Conservation (phyloP, 2,888 invertebrate genomes). For the Bimastos eiseni region DNA sequence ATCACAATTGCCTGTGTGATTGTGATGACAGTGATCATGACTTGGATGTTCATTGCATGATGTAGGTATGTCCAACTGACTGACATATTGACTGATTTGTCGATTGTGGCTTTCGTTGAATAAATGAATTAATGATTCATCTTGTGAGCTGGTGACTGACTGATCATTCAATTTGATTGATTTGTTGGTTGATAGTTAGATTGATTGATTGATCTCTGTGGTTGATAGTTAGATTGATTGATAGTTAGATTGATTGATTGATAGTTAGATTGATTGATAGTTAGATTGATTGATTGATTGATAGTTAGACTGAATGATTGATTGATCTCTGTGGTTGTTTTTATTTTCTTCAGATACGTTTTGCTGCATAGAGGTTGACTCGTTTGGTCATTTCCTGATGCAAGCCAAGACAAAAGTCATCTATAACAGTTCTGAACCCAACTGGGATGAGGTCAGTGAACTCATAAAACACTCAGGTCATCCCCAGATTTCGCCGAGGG, state of each 20-base stretch:
- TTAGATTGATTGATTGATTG: background rate
- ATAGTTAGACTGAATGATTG: background rate
- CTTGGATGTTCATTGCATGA: background rate
- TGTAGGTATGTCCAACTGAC: background rate
- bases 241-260: background rate
- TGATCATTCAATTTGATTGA: background rate
- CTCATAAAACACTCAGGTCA: background rate
- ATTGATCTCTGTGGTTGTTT: background rate
- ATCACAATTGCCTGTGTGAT: too few species aligned
- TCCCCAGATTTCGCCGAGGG: background rate
- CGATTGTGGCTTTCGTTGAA: too few species aligned
- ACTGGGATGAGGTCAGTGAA: slow-evolving; percentile 74
- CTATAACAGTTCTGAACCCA: slow-evolving; percentile 69
- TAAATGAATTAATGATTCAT: too few species aligned
- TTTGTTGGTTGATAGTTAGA: background rate
- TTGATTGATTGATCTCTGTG: background rate
- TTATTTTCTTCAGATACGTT: slow-evolving; percentile 72
- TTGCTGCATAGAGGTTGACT: slow-evolving; percentile 87
- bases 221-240: background rate
- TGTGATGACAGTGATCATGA: background rate
- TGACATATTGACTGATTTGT: too few species aligned
- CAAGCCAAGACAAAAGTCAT: slow-evolving; percentile 84
- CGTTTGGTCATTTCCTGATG: slow-evolving; percentile 91
- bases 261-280: background rate
- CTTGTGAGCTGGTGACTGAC: background rate